Percentiles rank a stretch among this genome's conserved stretches.
These are phyloP conservation scores for Pelmatolapia mariae DNA, from an alignment of 2,113 vertebrate genomes.

Conservation along the genomic window DNA sequence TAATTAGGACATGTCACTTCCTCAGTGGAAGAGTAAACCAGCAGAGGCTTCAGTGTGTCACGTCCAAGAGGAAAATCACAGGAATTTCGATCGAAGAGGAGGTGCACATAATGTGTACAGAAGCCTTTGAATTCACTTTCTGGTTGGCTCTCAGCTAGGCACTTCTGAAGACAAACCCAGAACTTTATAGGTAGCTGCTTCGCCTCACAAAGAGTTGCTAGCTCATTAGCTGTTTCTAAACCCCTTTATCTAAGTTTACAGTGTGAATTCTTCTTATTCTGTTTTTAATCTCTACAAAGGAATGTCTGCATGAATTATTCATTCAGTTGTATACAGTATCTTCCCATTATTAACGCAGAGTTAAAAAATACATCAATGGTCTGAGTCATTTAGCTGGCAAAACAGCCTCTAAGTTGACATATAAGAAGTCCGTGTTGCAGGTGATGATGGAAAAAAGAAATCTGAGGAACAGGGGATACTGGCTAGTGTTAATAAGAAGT, in stretches of 20 bases:
- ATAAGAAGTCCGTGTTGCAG: neutral
- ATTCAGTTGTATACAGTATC: constrained; percentile 34
- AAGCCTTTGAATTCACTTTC: constrained; percentile 44
- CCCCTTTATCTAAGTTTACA: constrained; percentile 45
- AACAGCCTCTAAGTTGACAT: neutral
- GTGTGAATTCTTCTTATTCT: constrained; percentile 36
- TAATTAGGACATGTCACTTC: constrained; percentile 61
- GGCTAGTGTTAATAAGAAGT: neutral
- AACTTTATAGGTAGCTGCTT: constrained; percentile 15
- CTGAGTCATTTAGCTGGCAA: constrained; percentile 16
- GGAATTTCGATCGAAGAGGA: constrained; percentile 20
- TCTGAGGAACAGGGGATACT: neutral
- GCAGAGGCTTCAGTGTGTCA: constrained; percentile 25
- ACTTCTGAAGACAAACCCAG: constrained; percentile 37
- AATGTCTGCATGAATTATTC: constrained; percentile 54
- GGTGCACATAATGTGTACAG: constrained; percentile 21
- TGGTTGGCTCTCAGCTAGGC: constrained; percentile 8
- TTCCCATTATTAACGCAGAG: constrained; percentile 32
- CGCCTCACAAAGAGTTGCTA: neutral
- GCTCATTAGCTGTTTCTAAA: constrained; percentile 58
- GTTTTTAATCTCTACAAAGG: constrained; percentile 57
- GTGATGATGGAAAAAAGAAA: constrained; percentile 11
- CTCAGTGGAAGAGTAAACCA: constrained; percentile 24
- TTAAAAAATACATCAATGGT: constrained; percentile 18
- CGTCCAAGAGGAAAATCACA: constrained; percentile 31